Conservation (phyloP, 2,797 vertebrate species). For the Periophthalmus magnuspinnatus region DNA sequence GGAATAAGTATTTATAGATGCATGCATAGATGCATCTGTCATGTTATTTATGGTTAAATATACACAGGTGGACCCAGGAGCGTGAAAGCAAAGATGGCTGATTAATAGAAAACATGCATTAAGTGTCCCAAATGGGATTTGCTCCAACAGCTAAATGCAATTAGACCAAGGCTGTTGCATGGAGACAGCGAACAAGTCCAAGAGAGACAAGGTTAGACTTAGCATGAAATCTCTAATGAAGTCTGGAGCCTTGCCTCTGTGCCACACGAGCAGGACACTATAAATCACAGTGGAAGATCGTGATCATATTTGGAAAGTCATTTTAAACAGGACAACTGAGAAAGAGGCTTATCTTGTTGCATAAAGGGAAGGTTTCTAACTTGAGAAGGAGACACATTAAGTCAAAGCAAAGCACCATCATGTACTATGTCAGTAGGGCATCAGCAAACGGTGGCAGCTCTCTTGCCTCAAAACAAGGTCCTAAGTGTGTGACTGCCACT, state of each 20-base stretch:
- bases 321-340: background rate
- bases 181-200: slow-evolving; percentile 16
- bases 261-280: slow-evolving; percentile 21
- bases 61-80: slow-evolving; percentile 2
- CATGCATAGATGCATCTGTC: slow-evolving; percentile 4
- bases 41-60: slow-evolving; percentile 6
- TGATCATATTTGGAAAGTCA: slow-evolving; percentile 10
- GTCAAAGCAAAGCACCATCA: background rate
- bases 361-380: background rate
- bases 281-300: slow-evolving; percentile 25
- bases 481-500: too few species aligned
- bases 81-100: slow-evolving; percentile 16
- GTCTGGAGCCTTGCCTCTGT: slow-evolving; percentile 23
- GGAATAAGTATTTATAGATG: background rate
- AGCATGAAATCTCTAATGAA: slow-evolving; percentile 37
- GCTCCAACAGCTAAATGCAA: slow-evolving; percentile 61
- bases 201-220: slow-evolving; percentile 17
- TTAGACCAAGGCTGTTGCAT: slow-evolving; percentile 55
- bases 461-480: too few species aligned
- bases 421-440: too few species aligned
- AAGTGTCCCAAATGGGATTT: slow-evolving; percentile 55
- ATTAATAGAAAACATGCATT: slow-evolving; percentile 45
- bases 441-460: background rate
- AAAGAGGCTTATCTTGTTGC: background rate
- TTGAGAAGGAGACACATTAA: background rate